These are phyloP conservation scores for Agrotis puta DNA, from an alignment of 2,888 invertebrate genomes.

Conservation along the genomic window DNA sequence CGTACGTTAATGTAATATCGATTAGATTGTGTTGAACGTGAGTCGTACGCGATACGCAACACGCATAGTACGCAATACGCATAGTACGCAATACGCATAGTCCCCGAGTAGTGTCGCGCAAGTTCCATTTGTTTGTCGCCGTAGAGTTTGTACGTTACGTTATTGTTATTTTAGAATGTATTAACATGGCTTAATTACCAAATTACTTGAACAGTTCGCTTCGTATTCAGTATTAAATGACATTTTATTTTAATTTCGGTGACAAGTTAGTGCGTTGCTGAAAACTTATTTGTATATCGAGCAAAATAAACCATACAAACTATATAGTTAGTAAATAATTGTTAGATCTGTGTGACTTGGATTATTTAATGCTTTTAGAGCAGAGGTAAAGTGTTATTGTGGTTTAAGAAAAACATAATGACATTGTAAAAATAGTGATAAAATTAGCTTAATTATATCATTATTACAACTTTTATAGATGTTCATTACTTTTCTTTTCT, in stretches of 20 bases:
- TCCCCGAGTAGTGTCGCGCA: slow-evolving; percentile 87
- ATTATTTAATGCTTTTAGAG: slow-evolving; percentile 91
- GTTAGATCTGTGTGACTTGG: slow-evolving; percentile 91
- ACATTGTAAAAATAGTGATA: slow-evolving; percentile 91
- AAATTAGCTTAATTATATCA: slow-evolving; percentile 91
- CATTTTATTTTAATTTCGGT: slow-evolving; percentile 81
- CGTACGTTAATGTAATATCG: slow-evolving; percentile 81
- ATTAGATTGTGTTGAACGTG: slow-evolving; percentile 80
- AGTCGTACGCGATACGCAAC: slow-evolving; percentile 62
- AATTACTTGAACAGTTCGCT: slow-evolving; percentile 88
- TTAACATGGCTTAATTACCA: slow-evolving; percentile 88
- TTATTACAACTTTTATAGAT: slow-evolving; percentile 91
- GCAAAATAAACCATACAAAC: slow-evolving; percentile 89
- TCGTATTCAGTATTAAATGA: slow-evolving; percentile 89
- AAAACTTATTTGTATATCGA: slow-evolving; percentile 89
- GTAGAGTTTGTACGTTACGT: slow-evolving; percentile 79
- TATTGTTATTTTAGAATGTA: slow-evolving; percentile 82
- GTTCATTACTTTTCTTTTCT: slow-evolving; percentile 90
- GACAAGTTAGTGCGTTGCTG: slow-evolving; percentile 81
- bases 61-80: background rate
- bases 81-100: slow-evolving; percentile 70
- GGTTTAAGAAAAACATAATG: slow-evolving; percentile 91
- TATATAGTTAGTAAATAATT: slow-evolving; percentile 91
- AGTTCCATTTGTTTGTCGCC: slow-evolving; percentile 81
- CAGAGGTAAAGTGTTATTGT: slow-evolving; percentile 90